A percentile compares a stretch with the other conserved stretches of the same genome.
These are phyloP conservation scores for Hydropotes inermis DNA, from an alignment of 2,113 vertebrate species.

Conservation along the genomic window DNA sequence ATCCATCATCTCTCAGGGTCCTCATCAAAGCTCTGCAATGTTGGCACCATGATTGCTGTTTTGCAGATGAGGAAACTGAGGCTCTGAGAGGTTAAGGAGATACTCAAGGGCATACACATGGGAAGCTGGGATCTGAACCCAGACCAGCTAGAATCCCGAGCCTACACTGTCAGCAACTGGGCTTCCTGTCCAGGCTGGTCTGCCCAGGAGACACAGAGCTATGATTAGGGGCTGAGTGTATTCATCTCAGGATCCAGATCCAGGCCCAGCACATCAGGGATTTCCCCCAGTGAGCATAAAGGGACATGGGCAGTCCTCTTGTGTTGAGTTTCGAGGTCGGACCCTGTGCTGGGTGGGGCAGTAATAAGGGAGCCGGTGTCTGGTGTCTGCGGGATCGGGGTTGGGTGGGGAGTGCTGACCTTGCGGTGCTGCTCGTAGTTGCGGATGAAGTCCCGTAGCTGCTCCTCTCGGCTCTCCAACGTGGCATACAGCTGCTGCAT, in stretches of 20 bases:
- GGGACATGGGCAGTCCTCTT: rapidly evolving
- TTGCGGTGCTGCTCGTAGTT: conserved; percentile 99
- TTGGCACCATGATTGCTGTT: background rate
- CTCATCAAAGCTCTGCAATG: background rate
- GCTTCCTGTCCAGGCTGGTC: background rate
- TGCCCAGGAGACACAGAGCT: background rate
- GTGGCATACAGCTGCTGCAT: conserved; percentile 99
- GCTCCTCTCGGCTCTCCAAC: conserved; percentile 96
- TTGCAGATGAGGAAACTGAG: background rate
- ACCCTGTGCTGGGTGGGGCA: rapidly evolving
- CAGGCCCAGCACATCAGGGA: rapidly evolving
- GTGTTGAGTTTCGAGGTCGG: background rate
- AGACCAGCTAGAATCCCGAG: background rate
- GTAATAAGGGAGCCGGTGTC: background rate
- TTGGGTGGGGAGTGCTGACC: conserved; percentile 72
- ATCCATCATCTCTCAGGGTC: rapidly evolving
- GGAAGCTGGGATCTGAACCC: background rate
- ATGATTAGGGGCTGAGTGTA: rapidly evolving
- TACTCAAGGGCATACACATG: background rate
- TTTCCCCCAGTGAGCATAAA: rapidly evolving
- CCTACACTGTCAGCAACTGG: rapidly evolving
- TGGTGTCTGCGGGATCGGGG: rapidly evolving
- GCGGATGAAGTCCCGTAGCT: conserved; percentile 97
- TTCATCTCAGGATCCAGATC: background rate
- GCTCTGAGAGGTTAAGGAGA: background rate